Conservation (phyloP, 2,797 vertebrate genomes). For the Okamejei kenojei region DNA sequence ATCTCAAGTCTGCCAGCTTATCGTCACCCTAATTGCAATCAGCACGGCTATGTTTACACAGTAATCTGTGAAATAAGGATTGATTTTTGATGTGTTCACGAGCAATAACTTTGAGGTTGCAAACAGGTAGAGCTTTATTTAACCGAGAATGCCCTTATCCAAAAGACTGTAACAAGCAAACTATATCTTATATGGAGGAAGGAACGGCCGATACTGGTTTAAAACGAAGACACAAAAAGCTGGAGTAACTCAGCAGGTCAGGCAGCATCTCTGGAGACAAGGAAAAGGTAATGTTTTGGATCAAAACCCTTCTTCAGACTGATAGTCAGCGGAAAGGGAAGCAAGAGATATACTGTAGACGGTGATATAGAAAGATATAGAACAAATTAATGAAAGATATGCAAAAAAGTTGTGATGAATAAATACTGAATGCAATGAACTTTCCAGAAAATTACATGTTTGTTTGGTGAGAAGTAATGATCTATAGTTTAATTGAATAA, state of each 20-base stretch:
- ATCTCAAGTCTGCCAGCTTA: neutral
- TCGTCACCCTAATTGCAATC: constrained; percentile 30
- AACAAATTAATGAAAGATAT: too few relatives aligned
- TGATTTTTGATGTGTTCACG: neutral
- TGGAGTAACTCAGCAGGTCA: too few relatives aligned
- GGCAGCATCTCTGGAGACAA: too few relatives aligned
- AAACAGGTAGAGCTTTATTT: constrained; percentile 2
- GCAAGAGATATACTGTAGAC: too few relatives aligned
- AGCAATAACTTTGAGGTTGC: neutral
- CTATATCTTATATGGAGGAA: constrained; percentile 40
- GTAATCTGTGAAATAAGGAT: constrained; percentile 36
- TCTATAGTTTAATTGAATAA: constrained; percentile 43
- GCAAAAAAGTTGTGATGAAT: too few relatives aligned
- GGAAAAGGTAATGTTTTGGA: too few relatives aligned
- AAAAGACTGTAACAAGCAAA: constrained; percentile 25
- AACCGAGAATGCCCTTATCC: neutral
- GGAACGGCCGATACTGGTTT: too few relatives aligned
- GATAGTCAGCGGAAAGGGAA: too few relatives aligned
- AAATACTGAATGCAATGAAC: constrained; percentile 36
- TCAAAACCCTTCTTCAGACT: too few relatives aligned
- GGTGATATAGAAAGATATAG: too few relatives aligned
- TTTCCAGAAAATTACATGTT: constrained; percentile 43
- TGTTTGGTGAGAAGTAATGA: constrained; percentile 33
- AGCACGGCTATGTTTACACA: neutral
- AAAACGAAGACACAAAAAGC: too few relatives aligned